A percentile compares a stretch with the other conserved stretches of the same genome.
phyloP scores from a whole-genome alignment of 2,888 invertebrate species.

The Hirtodrosophila histrioides region DNA sequence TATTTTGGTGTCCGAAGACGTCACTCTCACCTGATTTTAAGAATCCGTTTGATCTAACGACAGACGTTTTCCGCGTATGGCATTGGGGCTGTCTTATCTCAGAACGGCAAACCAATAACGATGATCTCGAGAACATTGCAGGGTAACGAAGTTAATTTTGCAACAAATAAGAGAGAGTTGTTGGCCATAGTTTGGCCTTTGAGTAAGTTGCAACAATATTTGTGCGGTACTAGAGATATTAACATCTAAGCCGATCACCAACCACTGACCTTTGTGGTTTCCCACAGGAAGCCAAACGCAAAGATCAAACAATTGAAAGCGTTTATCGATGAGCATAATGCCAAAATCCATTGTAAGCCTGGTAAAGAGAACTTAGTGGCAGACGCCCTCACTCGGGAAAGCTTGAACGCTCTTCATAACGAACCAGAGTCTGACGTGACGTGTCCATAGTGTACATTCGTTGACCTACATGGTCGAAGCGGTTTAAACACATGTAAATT shows the following conservation, averaged over 20 bases:
- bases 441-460: neutral
- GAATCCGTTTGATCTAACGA: constrained; percentile 1
- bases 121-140: constrained; percentile 4
- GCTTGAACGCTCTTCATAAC: neutral
- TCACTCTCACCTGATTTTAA: no score
- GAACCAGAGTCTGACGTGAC: neutral
- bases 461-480: neutral
- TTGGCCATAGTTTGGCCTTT: no score
- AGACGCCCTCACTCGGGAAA: no score
- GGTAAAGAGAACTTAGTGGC: no score
- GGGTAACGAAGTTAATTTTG: neutral
- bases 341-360: neutral
- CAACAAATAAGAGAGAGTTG: neutral
- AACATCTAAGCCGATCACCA: neutral
- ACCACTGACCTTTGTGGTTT: neutral
- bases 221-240: neutral
- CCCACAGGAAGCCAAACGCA: neutral
- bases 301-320: neutral
- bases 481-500: neutral
- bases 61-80: constrained; percentile 3
- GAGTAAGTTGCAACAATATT: neutral
- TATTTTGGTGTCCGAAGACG: no score
- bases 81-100: constrained; percentile 3
- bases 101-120: constrained; percentile 1
- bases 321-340: neutral